Evolutionary conservation across 2,113 vertebrate species (phyloP).

Genomic region (Paradoxurus hermaphroditus): DNA sequence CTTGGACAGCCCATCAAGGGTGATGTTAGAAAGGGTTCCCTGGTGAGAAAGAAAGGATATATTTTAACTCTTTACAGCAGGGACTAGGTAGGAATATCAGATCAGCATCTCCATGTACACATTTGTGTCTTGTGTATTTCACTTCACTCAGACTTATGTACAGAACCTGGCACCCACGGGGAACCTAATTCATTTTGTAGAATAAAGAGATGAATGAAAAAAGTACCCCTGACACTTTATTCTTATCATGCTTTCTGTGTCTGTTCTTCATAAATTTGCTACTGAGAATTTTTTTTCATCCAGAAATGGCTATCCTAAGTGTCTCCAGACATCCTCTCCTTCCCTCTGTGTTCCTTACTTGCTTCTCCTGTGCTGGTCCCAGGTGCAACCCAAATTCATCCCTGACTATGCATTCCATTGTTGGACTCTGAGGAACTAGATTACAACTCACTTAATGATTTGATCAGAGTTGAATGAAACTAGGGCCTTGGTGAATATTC

Average conservation of each 20-base stretch:
- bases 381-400: not conserved
- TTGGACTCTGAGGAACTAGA: not conserved
- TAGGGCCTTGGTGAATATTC: not conserved
- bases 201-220: not conserved
- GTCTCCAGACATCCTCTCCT: accelerated
- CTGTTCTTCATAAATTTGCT: not conserved
- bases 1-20: not conserved
- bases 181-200: not conserved
- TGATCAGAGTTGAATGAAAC: not conserved
- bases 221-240: not conserved
- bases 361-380: not conserved
- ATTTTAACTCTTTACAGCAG: not conserved
- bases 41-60: not conserved
- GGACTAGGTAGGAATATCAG: not conserved
- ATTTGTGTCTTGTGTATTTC: not conserved
- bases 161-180: not conserved
- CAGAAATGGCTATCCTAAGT: not conserved
- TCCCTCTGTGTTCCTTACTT: not conserved
- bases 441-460: not conserved
- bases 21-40: not conserved
- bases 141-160: not conserved
- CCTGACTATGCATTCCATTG: not conserved
- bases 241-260: not conserved
- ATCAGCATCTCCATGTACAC: not conserved
- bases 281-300: not conserved